Conservation (phyloP, 2,113 vertebrate species). For the Tetrao urogallus region DNA sequence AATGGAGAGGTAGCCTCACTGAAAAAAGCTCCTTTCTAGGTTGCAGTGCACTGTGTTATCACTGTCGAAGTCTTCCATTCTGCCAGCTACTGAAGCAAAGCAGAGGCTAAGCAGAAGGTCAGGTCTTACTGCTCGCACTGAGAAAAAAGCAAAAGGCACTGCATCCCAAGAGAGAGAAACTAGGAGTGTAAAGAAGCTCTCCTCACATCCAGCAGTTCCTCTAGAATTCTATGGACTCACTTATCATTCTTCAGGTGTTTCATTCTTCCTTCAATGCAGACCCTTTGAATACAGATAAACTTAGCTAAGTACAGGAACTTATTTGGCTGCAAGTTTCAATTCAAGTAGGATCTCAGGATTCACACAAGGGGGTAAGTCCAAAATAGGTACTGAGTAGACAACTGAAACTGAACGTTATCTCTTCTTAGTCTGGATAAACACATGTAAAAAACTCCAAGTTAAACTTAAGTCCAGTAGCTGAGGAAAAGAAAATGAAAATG, state of each 20-base stretch:
- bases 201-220: background rate
- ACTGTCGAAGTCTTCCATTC: background rate
- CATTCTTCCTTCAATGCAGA: background rate
- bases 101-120: background rate
- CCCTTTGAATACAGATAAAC: background rate
- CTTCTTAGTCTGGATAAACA: slow-evolving; percentile 61
- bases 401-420: slow-evolving; percentile 40
- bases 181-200: background rate
- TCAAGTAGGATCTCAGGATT: background rate
- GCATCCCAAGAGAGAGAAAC: background rate
- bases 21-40: background rate
- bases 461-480: slow-evolving; percentile 65
- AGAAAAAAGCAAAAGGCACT: background rate
- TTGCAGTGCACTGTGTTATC: background rate
- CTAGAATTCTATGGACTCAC: background rate
- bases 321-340: background rate
- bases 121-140: background rate
- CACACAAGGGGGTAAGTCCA: background rate
- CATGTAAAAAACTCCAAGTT: slow-evolving; percentile 33
- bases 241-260: background rate
- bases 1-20: background rate
- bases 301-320: background rate
- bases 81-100: background rate
- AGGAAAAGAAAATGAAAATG: slow-evolving; percentile 54
- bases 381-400: slow-evolving; percentile 36